Evolutionary conservation across 2,888 invertebrate species (phyloP).

Genomic region (Mystacides longicornis): DNA sequence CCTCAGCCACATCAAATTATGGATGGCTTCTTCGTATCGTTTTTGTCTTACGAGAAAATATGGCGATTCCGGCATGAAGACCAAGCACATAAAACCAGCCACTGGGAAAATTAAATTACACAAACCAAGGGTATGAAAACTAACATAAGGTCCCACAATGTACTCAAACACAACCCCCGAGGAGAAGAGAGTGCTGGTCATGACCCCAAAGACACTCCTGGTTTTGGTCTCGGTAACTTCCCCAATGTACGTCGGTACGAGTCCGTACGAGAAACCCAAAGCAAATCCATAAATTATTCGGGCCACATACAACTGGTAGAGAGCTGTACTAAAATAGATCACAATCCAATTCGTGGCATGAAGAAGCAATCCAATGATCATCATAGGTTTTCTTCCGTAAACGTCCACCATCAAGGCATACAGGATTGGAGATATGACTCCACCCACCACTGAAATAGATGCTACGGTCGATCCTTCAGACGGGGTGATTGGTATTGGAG

Average conservation of each 20-base stretch:
- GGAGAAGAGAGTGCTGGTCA: slow-evolving; percentile 10
- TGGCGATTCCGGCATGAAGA: slow-evolving; percentile 26
- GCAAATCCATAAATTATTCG: slow-evolving; percentile 12
- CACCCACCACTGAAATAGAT: slow-evolving; percentile 9
- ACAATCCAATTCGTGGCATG: slow-evolving; percentile 9
- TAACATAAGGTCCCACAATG: slow-evolving; percentile 16
- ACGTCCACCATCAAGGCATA: slow-evolving; percentile 8
- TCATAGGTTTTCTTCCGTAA: slow-evolving; percentile 16
- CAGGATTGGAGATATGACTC: slow-evolving; percentile 11
- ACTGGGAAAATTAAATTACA: slow-evolving; percentile 17
- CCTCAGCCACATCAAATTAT: slow-evolving; percentile 29
- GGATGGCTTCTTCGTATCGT: slow-evolving; percentile 26
- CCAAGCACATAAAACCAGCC: slow-evolving; percentile 17
- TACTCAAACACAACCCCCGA: slow-evolving; percentile 14
- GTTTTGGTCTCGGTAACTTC: slow-evolving; percentile 20
- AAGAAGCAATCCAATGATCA: slow-evolving; percentile 7
- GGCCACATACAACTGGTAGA: slow-evolving; percentile 12
- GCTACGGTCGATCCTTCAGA: slow-evolving; percentile 10
- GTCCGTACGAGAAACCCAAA: slow-evolving; percentile 7
- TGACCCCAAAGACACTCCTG: slow-evolving; percentile 13
- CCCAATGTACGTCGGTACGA: slow-evolving; percentile 20
- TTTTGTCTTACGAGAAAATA: slow-evolving; percentile 24
- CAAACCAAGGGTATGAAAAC: slow-evolving; percentile 6
- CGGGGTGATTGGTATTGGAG: slow-evolving; percentile 12
- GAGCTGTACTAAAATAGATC: slow-evolving; percentile 10